phyloP scores from a whole-genome alignment of 2,113 vertebrate genomes.

The Rhynchomys soricoides region DNA sequence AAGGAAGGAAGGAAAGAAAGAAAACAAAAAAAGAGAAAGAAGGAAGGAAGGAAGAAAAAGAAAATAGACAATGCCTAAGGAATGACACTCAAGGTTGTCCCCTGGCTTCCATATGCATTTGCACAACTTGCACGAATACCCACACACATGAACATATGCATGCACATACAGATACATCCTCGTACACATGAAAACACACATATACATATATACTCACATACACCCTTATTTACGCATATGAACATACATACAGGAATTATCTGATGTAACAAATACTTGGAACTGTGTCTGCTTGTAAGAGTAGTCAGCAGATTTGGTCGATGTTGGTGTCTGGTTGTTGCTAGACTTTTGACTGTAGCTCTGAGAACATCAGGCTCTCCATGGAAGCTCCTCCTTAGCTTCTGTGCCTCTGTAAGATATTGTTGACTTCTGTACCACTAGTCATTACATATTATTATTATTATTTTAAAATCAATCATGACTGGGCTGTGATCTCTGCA shows the following conservation, averaged over 20 bases:
- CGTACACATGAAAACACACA: background rate
- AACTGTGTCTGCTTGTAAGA: background rate
- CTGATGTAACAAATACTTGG: background rate
- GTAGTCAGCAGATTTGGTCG: background rate
- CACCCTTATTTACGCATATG: background rate
- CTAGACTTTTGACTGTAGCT: background rate
- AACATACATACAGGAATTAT: background rate
- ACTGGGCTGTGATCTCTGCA: background rate
- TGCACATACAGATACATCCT: background rate
- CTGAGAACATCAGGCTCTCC: background rate
- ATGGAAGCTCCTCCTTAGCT: background rate
- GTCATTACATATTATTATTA: background rate
- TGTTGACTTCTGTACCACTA: background rate
- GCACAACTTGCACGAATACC: background rate
- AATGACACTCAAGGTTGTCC: background rate
- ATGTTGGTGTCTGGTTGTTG: background rate
- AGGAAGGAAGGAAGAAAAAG: background rate
- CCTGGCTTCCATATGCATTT: background rate
- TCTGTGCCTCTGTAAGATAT: background rate
- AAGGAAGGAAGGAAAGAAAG: fast-evolving
- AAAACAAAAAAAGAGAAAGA: too few relatives aligned
- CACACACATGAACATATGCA: too few relatives aligned
- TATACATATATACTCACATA: background rate
- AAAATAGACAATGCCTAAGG: background rate
- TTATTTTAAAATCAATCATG: background rate